A percentile compares a stretch with the other conserved stretches of the same genome.
phyloP scores from a whole-genome alignment of 2,888 invertebrate species.

The Scelioninae gen. 2 region DNA sequence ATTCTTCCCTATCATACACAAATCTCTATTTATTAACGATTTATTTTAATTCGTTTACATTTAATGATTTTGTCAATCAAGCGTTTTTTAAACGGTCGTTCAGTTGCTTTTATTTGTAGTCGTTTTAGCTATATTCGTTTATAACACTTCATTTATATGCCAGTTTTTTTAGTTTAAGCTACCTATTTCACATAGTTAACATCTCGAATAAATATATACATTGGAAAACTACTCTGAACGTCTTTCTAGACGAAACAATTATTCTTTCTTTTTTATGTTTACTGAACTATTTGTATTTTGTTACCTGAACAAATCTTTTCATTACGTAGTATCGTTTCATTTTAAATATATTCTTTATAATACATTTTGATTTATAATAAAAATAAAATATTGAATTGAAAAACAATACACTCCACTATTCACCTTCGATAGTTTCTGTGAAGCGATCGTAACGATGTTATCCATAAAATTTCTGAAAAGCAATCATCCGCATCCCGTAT shows the following conservation, averaged over 20 bases:
- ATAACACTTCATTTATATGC: conserved; percentile 33
- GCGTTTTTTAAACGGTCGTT: conserved; percentile 26
- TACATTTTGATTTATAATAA: conserved; percentile 38
- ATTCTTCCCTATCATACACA: conserved; percentile 41
- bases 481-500: conserved; percentile 39
- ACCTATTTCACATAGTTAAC: conserved; percentile 49
- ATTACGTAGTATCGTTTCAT: conserved; percentile 21
- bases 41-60: conserved; percentile 39
- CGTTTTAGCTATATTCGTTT: conserved; percentile 33
- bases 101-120: conserved; percentile 26
- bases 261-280: conserved; percentile 7
- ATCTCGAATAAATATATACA: conserved; percentile 50
- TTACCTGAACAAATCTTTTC: conserved; percentile 8
- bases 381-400: conserved; percentile 24
- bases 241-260: conserved; percentile 23
- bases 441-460: conserved; percentile 12
- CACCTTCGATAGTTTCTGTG: conserved; percentile 21
- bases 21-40: conserved; percentile 37
- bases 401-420: conserved; percentile 18
- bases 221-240: conserved; percentile 31
- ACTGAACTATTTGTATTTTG: conserved; percentile 15
- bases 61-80: conserved; percentile 31
- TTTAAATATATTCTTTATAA: conserved; percentile 26
- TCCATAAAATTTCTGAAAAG: conserved; percentile 40
- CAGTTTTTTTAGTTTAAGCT: conserved; percentile 25